phyloP scores from a whole-genome alignment of 2,888 invertebrate species.

The Dynastes grantii region DNA sequence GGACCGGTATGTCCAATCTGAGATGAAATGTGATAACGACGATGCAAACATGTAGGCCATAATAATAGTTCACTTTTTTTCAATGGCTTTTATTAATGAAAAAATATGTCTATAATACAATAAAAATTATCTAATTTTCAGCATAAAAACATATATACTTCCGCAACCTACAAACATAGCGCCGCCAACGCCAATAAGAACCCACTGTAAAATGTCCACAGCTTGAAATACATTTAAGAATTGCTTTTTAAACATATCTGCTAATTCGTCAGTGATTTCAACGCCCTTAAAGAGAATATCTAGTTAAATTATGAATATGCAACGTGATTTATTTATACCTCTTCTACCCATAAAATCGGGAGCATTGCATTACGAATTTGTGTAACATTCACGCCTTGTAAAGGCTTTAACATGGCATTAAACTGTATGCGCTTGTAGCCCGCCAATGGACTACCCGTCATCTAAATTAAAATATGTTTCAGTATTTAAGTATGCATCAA shows the following conservation, averaged over 20 bases:
- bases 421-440: constrained; percentile 79
- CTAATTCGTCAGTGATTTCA: constrained; percentile 70
- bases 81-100: too few species aligned
- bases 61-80: too few species aligned
- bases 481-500: neutral
- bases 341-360: constrained; percentile 79
- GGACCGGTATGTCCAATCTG: too few species aligned
- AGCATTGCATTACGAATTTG: constrained; percentile 71
- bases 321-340: constrained; percentile 69
- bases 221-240: constrained; percentile 71
- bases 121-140: constrained; percentile 20
- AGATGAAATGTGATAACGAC: too few species aligned
- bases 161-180: constrained; percentile 40
- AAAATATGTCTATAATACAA: too few species aligned
- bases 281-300: constrained; percentile 70
- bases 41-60: too few species aligned
- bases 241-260: constrained; percentile 67
- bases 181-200: constrained; percentile 70
- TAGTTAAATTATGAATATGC: neutral
- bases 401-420: constrained; percentile 75
- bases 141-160: neutral
- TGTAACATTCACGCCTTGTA: constrained; percentile 71
- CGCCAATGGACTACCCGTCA: constrained; percentile 75
- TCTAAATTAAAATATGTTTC: constrained; percentile 65
- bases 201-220: constrained; percentile 72